phyloP scores from a whole-genome alignment of 92 coral and sea anemone species.

The Heliopora coerulea region DNA sequence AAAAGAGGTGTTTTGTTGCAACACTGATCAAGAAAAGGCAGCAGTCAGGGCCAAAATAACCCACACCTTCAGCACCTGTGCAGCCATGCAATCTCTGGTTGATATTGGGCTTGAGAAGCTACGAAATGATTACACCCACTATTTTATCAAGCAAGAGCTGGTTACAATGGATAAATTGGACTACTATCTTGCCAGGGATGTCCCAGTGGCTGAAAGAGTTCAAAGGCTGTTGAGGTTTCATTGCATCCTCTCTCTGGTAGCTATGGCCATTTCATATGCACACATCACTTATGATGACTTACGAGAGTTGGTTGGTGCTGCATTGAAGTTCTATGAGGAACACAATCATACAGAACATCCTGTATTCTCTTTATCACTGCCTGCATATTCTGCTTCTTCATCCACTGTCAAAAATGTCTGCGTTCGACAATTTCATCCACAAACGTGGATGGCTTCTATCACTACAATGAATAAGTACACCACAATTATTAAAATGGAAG shows the following conservation, averaged over 20 bases:
- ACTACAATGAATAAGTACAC: slow-evolving; percentile 10
- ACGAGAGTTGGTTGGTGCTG: slow-evolving; percentile 72
- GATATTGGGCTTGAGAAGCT: slow-evolving; percentile 86
- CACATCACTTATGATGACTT: slow-evolving; percentile 71
- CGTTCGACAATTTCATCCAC: slow-evolving; percentile 32
- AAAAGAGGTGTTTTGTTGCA: slow-evolving; percentile 69
- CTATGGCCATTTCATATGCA: slow-evolving; percentile 69
- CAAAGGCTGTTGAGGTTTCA: slow-evolving; percentile 76
- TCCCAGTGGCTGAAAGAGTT: slow-evolving; percentile 52
- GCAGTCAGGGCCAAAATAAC: slow-evolving; percentile 49
- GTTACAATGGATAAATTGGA: slow-evolving; percentile 79
- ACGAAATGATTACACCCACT: slow-evolving; percentile 76
- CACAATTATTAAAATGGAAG: slow-evolving; percentile 21
- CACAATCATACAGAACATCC: slow-evolving; percentile 63
- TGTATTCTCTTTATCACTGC: slow-evolving; percentile 85
- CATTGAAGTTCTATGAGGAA: slow-evolving; percentile 66
- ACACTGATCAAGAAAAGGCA: slow-evolving; percentile 63
- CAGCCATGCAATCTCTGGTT: slow-evolving; percentile 62
- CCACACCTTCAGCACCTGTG: slow-evolving; percentile 45
- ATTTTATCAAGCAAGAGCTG: slow-evolving; percentile 77
- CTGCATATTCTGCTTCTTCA: slow-evolving; percentile 81
- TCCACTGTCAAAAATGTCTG: slow-evolving; percentile 74
- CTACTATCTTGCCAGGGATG: slow-evolving; percentile 53
- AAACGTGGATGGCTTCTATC: slow-evolving; percentile 32
- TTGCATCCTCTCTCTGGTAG: slow-evolving; percentile 72